Conservation (phyloP, 2,113 vertebrate genomes). For the Crypturellus undulatus region DNA sequence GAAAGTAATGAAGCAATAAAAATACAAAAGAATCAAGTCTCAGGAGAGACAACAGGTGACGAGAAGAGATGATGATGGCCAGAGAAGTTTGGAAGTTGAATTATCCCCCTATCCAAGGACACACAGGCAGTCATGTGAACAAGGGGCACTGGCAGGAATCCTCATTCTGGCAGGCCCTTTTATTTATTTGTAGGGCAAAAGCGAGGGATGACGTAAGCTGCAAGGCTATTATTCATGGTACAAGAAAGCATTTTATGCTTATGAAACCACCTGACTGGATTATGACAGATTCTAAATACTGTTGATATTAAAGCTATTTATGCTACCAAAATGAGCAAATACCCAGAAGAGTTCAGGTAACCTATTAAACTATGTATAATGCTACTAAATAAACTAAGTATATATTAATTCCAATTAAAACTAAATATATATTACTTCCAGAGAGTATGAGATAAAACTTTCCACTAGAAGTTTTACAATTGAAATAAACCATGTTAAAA, state of each 20-base stretch:
- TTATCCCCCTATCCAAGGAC: neutral
- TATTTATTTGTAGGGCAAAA: neutral
- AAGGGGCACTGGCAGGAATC: neutral
- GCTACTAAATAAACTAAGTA: neutral
- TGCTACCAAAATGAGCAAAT: neutral
- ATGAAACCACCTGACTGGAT: neutral
- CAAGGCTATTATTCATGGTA: accelerated
- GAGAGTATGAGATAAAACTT: neutral
- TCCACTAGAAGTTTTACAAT: accelerated
- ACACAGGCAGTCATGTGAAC: neutral
- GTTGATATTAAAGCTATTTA: neutral
- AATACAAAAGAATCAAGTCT: neutral
- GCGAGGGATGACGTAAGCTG: neutral
- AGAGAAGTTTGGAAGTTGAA: neutral
- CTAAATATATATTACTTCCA: neutral
- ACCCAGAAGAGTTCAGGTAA: neutral
- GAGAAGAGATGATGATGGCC: neutral
- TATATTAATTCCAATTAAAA: too few species aligned
- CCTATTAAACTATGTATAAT: neutral
- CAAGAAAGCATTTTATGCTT: neutral
- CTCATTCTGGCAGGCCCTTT: neutral
- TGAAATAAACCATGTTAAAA: neutral
- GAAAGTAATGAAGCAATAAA: neutral
- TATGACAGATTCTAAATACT: neutral
- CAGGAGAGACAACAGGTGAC: neutral